A percentile compares a stretch with the other conserved stretches of the same genome.
phyloP scores from a whole-genome alignment of 2,797 vertebrate genomes.

The Leptodactylus fallax region DNA sequence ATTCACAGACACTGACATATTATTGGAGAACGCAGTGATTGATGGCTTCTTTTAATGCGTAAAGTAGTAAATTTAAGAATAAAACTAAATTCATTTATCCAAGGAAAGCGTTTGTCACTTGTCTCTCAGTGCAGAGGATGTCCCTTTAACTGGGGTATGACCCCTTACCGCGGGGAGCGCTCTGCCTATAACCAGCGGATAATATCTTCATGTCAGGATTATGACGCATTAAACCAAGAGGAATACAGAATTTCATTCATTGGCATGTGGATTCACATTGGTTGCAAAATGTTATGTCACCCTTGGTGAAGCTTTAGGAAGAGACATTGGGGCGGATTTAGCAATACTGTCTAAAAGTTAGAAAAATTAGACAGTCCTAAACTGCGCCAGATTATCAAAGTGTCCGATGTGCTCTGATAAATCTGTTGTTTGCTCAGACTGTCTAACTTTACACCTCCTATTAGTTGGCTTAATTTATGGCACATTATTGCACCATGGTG shows the following conservation, averaged over 20 bases:
- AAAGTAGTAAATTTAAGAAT: constrained; percentile 14
- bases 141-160: neutral
- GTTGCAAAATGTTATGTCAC: neutral
- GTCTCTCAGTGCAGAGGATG: neutral
- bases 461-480: too few relatives aligned
- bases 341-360: too few relatives aligned
- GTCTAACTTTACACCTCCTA: too few relatives aligned
- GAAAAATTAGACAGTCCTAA: too few relatives aligned
- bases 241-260: neutral
- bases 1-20: neutral
- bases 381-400: too few relatives aligned
- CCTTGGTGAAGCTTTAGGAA: neutral
- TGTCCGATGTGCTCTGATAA: too few relatives aligned
- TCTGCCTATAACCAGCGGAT: neutral
- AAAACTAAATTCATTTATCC: constrained; percentile 16
- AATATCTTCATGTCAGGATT: neutral
- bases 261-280: neutral
- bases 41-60: neutral
- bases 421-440: too few relatives aligned
- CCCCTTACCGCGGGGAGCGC: neutral
- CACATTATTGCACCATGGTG: too few relatives aligned
- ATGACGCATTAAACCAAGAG: neutral
- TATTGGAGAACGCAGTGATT: neutral
- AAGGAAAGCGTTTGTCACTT: neutral
- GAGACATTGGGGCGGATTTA: too few relatives aligned